These are phyloP conservation scores for Pangasius djambal DNA, from an alignment of 2,797 vertebrate genomes.

Conservation along the genomic window DNA sequence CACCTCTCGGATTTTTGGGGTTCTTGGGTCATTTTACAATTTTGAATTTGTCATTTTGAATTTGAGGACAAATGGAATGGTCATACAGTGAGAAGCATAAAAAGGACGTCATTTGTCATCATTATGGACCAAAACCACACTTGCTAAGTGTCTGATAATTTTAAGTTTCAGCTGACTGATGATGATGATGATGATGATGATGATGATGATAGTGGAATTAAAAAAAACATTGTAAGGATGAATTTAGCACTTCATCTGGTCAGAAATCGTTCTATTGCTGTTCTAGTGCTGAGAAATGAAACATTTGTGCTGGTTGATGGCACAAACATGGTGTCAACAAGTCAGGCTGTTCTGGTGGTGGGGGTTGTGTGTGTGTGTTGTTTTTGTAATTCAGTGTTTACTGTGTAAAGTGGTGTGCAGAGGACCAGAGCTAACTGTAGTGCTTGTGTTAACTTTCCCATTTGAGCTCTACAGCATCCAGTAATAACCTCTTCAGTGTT, in stretches of 20 bases:
- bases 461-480: not conserved
- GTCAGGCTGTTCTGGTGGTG: not conserved
- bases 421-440: not conserved
- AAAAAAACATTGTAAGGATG: not conserved
- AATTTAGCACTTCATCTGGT: not conserved
- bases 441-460: not conserved
- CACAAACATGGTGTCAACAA: not conserved
- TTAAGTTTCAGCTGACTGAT: not conserved
- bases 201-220: not conserved
- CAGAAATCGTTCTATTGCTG: not conserved
- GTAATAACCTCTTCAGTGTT: constrained; percentile 9
- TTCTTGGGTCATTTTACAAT: not conserved
- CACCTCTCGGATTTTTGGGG: not conserved
- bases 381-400: not conserved
- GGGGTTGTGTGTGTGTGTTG: not conserved
- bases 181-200: not conserved
- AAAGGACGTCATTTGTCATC: not conserved
- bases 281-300: not conserved
- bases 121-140: not conserved
- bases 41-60: not conserved
- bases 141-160: no score
- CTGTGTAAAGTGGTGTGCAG: not conserved
- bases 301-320: not conserved
- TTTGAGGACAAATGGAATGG: not conserved
- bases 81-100: not conserved